Conservation (phyloP, 2,888 invertebrate genomes). For the Stomorhina lunata region DNA sequence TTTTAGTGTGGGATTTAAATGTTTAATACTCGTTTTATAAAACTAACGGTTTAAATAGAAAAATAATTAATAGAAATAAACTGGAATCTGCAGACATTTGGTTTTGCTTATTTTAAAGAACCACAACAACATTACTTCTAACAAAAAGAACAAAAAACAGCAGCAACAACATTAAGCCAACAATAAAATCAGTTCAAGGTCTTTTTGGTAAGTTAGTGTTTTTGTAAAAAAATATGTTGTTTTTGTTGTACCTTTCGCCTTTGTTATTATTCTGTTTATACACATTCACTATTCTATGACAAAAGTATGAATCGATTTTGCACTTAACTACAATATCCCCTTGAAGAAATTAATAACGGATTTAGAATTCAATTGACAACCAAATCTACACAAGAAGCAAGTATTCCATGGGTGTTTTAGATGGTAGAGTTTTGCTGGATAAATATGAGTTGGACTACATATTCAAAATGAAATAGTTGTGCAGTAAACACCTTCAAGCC, state of each 20-base stretch:
- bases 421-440: no score
- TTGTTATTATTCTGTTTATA: not conserved
- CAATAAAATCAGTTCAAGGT: slow-evolving; percentile 58
- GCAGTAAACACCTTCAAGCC: no score
- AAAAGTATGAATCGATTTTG: not conserved
- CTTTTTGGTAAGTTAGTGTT: slow-evolving; percentile 56
- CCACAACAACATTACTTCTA: slow-evolving; percentile 17
- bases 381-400: no score
- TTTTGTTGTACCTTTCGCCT: not conserved
- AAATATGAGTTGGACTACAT: no score
- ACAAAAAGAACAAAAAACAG: not conserved
- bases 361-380: no score
- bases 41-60: slow-evolving; percentile 24
- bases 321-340: no score
- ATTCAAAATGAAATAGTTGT: no score
- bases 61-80: not conserved
- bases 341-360: no score
- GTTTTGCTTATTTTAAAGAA: not conserved
- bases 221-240: not conserved
- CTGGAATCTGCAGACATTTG: slow-evolving; percentile 3
- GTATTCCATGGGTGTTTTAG: no score
- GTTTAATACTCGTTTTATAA: slow-evolving; percentile 25
- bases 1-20: not conserved
- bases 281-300: not conserved
- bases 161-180: slow-evolving; percentile 22